Base-by-base conservation (phyloP, 2,888 invertebrate species). In the Apeira syringaria region DNA sequence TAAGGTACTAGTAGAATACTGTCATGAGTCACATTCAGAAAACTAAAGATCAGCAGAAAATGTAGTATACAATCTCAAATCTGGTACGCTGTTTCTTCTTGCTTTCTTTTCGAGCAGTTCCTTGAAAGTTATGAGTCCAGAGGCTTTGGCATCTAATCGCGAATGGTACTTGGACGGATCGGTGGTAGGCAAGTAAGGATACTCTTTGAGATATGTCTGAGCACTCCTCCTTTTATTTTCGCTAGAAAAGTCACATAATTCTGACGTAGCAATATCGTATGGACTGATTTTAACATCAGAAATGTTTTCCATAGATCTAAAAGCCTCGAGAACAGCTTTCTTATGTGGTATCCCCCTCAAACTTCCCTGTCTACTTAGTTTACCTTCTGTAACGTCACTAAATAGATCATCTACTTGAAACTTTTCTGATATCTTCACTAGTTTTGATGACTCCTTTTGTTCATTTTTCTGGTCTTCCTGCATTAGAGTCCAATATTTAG, bases 301-400 rank as follows among this genome's bases (percentile, higher is more conserved):
- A 29, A 91, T 53, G 50, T 87, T 89, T 61, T 91, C 91, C 85
- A 91, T 89, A 1, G 91, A 91, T 53, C 79, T 79, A 49, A 91
- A 90, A 0, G 91, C 74, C 62, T 89, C 90, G 11, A 91, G 68
- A 24, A 91, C 91, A 1, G 91, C 91, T 64, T 87, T 90, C 54
- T 90, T 90, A 60, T 91, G 82, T 13, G 91, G 90, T 54, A 91
- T 91, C 0, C 91, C 91, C 61, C 88, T 73, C 27, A 91, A 80
- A 60, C 86, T 86, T n/a, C 90, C 90, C 45, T 87, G 84, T 6
- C 88, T 72, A 57, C 87, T 87, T 7, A 85, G 60, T 60, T 74
- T 83, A 1, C 89, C 87, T 57, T 89, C 87, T 62, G 82, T 89
- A 0, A 87, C 86, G 48, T 91, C 91, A 40, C 67, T 76, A 47